Base-by-base conservation (phyloP, 2,797 vertebrate species). In the Pantherophis alleghaniensis region DNA sequence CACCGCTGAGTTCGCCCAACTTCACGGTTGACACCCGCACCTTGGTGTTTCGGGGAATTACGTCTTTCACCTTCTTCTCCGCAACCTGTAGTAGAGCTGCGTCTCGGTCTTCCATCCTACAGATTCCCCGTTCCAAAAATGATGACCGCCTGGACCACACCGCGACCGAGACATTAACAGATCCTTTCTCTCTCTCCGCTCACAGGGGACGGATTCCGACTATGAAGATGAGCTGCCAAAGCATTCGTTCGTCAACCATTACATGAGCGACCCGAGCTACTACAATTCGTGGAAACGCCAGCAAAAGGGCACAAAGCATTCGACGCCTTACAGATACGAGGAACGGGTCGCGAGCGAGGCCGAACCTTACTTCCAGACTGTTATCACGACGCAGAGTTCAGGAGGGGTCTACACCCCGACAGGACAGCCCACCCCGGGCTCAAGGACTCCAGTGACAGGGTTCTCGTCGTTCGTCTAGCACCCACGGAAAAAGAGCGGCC, bases 211-310 rank as follows among this genome's bases (percentile, higher is more conserved):
- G 0, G 99, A 99, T 98, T 99, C 99, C 0, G 99, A 99, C 97
- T 98, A 98, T 0, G 99, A 99, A 97, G 99, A 99, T 2, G 98
- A 98, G 94, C 96, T 98, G 92, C 98, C 99, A 59, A 99, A 99
- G 92, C 99, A 99, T 97, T 99, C 99, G 47, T 99, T 99, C 0
- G 99, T 99, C 96, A 99, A 99, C 98, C 99, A 99, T 92, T 99
- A 99, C 97, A 99, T 99, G 99, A 99, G 99, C 4, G 99, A 99
- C 97, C 99, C 99, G 92, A 99, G 98, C 20, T 99, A 99, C 98
- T 99, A 98, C 97, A 99, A 98, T 97, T 99, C 99, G 0, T 99
- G 99, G 99, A 99, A 99, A 97, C 97, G 99, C 91, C 98, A 99
- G 97, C 98, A 99, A 95, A 99, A 99, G 90, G 98, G 98, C 91